Percentiles rank a stretch among this genome's conserved stretches.
Evolutionary conservation across 2,113 vertebrate species (phyloP).

Genomic region (Corythaixoides concolor): DNA sequence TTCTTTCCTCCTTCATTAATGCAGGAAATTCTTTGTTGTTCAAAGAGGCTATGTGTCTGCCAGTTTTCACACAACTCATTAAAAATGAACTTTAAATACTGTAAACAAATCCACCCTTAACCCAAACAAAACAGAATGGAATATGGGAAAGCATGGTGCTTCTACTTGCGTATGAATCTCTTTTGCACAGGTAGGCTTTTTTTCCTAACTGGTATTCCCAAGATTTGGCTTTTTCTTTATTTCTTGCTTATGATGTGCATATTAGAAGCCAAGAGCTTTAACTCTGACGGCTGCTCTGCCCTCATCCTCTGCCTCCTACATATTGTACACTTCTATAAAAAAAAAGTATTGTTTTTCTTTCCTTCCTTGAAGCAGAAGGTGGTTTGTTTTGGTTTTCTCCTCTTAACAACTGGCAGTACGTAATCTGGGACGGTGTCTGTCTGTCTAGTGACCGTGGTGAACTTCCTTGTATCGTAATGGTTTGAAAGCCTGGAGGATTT

Average conservation of each 20-base stretch:
- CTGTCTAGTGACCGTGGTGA: neutral
- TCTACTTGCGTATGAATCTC: neutral
- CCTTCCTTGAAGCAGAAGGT: neutral
- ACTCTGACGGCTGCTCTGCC: neutral
- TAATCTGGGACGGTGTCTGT: neutral
- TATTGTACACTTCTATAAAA: neutral
- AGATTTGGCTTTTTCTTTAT: neutral
- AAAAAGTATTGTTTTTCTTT: neutral
- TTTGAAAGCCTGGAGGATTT: neutral
- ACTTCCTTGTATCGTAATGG: neutral
- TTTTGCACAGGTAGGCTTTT: neutral
- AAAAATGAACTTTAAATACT: constrained; percentile 12
- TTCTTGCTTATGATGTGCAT: neutral
- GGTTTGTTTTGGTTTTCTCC: neutral
- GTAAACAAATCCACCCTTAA: constrained; percentile 14
- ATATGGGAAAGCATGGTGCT: neutral
- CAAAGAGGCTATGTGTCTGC: constrained; percentile 6
- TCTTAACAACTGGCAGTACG: neutral
- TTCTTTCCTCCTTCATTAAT: constrained; percentile 31
- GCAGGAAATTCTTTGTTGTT: constrained; percentile 41
- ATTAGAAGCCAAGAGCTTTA: neutral
- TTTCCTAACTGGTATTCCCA: neutral
- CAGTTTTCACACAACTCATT: constrained; percentile 33
- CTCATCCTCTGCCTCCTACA: neutral
- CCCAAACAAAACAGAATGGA: neutral